Percentiles rank a stretch among this genome's conserved stretches.
phyloP scores from a whole-genome alignment of 2,888 invertebrate genomes.

The Drosophila mimica region DNA sequence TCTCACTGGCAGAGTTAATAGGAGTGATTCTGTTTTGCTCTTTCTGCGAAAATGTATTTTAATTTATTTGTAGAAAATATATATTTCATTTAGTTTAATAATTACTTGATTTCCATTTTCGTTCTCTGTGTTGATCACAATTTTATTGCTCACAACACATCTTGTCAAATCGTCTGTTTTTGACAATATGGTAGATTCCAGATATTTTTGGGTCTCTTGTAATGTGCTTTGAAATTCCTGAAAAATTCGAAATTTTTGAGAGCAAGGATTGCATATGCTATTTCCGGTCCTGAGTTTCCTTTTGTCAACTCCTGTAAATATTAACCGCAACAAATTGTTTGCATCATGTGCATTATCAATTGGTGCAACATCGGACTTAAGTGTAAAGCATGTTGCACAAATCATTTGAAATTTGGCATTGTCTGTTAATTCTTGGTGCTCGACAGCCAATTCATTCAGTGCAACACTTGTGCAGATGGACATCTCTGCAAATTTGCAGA shows the following conservation, averaged over 20 bases:
- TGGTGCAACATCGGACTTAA: neutral
- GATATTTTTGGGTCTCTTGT: slow-evolving; percentile 35
- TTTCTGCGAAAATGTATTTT: neutral
- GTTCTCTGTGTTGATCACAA: neutral
- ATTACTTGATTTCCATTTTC: slow-evolving; percentile 7
- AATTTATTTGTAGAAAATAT: neutral
- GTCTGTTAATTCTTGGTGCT: slow-evolving; percentile 1
- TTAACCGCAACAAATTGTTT: slow-evolving; percentile 24
- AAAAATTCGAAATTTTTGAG: slow-evolving; percentile 36
- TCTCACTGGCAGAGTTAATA: neutral
- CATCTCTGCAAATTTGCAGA: slow-evolving; percentile 46
- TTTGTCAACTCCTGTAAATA: slow-evolving; percentile 18
- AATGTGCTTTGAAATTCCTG: slow-evolving; percentile 29
- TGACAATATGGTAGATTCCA: slow-evolving; percentile 24
- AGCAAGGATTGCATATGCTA: slow-evolving; percentile 37
- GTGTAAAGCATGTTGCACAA: slow-evolving; percentile 43
- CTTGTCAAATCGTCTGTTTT: neutral
- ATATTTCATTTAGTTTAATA: neutral
- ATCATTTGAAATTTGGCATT: slow-evolving; percentile 18
- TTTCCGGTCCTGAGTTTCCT: neutral
- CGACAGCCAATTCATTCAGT: slow-evolving; percentile 25
- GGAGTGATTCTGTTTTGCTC: neutral
- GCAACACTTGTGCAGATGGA: slow-evolving; percentile 36
- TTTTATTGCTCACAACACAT: neutral
- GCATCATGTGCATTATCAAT: neutral